Conservation (phyloP, 2,888 invertebrate species). For the Drosophila picticornis region DNA sequence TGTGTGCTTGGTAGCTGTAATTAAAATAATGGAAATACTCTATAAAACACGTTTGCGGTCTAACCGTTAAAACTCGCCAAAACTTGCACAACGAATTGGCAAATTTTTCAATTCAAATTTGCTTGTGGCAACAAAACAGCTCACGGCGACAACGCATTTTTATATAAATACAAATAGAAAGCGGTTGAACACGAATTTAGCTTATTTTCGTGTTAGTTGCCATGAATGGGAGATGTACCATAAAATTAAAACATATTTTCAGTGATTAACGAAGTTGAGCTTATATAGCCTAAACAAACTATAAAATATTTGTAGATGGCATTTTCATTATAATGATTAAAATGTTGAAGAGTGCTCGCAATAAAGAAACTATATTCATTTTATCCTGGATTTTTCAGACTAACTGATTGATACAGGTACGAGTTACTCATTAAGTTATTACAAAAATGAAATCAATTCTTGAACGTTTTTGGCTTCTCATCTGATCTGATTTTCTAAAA, state of each 20-base stretch:
- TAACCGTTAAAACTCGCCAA: constrained; percentile 50
- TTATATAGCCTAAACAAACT: neutral
- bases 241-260: constrained; percentile 2
- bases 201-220: neutral
- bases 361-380: neutral
- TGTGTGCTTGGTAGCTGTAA: constrained; percentile 58
- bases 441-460: neutral
- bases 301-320: neutral
- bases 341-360: neutral
- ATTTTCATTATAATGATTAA: neutral
- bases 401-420: neutral
- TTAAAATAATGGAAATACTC: constrained; percentile 76
- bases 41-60: constrained; percentile 58
- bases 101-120: constrained; percentile 47
- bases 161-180: constrained; percentile 8
- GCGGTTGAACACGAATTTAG: neutral
- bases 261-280: neutral
- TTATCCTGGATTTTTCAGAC: neutral
- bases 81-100: constrained; percentile 37
- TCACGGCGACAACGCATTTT: constrained; percentile 16
- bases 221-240: neutral
- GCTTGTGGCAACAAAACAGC: constrained; percentile 22
- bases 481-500: neutral
- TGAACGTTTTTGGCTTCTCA: neutral
- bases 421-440: neutral